phyloP scores from a whole-genome alignment of 2,888 invertebrate genomes.

The Heliconius sara region DNA sequence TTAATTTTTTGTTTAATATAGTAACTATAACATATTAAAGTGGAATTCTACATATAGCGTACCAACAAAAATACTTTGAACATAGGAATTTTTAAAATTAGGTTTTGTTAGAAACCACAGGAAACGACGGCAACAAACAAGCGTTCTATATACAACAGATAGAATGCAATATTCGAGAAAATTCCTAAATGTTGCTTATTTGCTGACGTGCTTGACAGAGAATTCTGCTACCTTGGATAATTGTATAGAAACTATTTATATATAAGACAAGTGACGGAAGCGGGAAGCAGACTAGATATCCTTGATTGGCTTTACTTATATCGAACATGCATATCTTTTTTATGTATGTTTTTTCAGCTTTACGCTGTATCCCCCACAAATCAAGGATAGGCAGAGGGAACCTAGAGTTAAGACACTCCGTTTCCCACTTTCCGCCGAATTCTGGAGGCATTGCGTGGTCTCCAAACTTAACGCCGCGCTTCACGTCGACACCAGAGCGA shows the following conservation, averaged over 20 bases:
- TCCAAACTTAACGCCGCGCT: too few relatives aligned
- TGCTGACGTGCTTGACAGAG: background rate
- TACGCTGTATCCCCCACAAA: too few relatives aligned
- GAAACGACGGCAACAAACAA: background rate
- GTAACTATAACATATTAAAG: background rate
- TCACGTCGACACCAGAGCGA: too few relatives aligned
- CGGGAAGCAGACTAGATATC: background rate
- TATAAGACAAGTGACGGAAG: background rate
- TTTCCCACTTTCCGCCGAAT: too few relatives aligned
- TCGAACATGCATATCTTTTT: too few relatives aligned
- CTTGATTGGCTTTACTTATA: too few relatives aligned
- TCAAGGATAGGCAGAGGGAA: too few relatives aligned
- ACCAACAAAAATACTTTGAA: background rate
- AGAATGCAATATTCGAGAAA: slow-evolving; percentile 8
- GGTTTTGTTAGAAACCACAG: background rate
- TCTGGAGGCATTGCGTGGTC: too few relatives aligned
- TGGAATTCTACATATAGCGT: too few relatives aligned
- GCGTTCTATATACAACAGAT: slow-evolving; percentile 4
- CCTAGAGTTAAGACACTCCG: too few relatives aligned
- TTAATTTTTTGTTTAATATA: too few relatives aligned
- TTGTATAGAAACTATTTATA: background rate
- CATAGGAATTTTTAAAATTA: slow-evolving; percentile 10
- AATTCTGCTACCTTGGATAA: background rate
- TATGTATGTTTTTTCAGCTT: too few relatives aligned
- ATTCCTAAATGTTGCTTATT: slow-evolving; percentile 9